Evolutionary conservation across 2,888 invertebrate species (phyloP).

Genomic region (Dicranocentrus wangi): DNA sequence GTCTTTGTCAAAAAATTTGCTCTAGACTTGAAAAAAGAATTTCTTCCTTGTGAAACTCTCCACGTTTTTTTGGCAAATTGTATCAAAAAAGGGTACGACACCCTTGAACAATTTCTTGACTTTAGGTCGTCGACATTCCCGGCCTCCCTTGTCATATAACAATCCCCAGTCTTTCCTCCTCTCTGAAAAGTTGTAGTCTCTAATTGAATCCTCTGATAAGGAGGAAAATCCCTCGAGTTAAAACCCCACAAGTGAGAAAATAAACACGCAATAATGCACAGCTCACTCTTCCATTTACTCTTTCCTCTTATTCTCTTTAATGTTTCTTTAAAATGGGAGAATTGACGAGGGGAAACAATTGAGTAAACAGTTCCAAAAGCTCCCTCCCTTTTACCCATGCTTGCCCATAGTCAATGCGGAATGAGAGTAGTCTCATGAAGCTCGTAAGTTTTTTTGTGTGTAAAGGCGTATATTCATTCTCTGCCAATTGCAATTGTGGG

Average conservation of each 20-base stretch:
- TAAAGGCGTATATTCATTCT: not conserved
- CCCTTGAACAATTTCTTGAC: too few species aligned
- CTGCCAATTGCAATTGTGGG: conserved; percentile 36
- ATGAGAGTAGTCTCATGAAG: conserved; percentile 20
- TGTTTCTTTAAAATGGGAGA: conserved; percentile 1
- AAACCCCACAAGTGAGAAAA: conserved; percentile 39
- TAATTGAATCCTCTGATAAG: conserved; percentile 38
- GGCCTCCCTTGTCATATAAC: too few species aligned
- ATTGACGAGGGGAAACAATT: not conserved
- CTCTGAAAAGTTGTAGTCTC: too few species aligned
- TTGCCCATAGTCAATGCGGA: not conserved
- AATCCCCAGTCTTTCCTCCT: too few species aligned
- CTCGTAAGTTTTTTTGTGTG: conserved; percentile 13
- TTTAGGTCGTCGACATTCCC: too few species aligned
- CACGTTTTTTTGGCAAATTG: too few species aligned
- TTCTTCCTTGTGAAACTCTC: too few species aligned
- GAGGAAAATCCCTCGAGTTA: conserved; percentile 20
- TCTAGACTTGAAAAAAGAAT: too few species aligned
- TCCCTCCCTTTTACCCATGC: not conserved
- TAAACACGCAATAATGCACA: conserved; percentile 40
- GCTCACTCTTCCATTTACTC: conserved; percentile 11
- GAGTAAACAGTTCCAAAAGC: not conserved
- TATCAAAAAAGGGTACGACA: too few species aligned
- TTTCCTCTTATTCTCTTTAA: not conserved
- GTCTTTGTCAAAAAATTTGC: too few species aligned